phyloP scores from a whole-genome alignment of 1,140 invertebrate species.

The Orussus abietinus region DNA sequence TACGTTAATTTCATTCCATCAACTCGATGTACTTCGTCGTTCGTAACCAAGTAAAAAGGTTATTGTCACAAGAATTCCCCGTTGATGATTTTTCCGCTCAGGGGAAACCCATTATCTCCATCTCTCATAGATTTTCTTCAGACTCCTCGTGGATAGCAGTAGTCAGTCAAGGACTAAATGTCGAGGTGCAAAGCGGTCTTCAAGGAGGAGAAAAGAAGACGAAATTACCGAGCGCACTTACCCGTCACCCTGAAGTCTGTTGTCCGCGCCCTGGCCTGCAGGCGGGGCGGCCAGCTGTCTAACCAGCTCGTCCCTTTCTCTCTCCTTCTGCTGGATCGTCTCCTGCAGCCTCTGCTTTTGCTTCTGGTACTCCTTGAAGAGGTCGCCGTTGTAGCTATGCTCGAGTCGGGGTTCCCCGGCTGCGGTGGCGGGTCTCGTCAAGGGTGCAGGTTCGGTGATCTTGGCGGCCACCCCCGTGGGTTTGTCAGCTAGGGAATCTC shows the following conservation, averaged over 20 bases:
- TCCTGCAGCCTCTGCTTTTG: constrained; percentile 67
- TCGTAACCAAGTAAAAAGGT: too few species aligned
- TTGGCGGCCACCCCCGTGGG: constrained; percentile 40
- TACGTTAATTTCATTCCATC: too few species aligned
- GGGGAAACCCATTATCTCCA: too few species aligned
- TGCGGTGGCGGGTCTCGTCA: constrained; percentile 41
- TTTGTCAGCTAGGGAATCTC: constrained; percentile 60
- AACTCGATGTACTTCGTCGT: too few species aligned
- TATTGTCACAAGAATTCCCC: too few species aligned
- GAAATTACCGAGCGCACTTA: constrained; percentile 40
- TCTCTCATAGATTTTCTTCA: too few species aligned
- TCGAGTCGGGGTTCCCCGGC: constrained; percentile 49
- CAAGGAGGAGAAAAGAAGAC: too few species aligned
- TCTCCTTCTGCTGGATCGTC: constrained; percentile 59
- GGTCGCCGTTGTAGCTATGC: constrained; percentile 62
- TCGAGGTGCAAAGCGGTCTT: too few species aligned
- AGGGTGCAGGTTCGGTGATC: constrained; percentile 44
- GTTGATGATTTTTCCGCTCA: too few species aligned
- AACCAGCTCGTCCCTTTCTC: constrained; percentile 56
- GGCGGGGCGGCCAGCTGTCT: constrained; percentile 52
- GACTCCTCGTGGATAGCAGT: too few species aligned
- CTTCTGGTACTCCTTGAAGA: constrained; percentile 70
- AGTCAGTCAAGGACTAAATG: too few species aligned
- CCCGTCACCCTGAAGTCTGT: constrained; percentile 51
- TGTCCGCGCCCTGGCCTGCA: constrained; percentile 44